Conservation (phyloP, 1,140 invertebrate species). For the Bombyx mandarina region DNA sequence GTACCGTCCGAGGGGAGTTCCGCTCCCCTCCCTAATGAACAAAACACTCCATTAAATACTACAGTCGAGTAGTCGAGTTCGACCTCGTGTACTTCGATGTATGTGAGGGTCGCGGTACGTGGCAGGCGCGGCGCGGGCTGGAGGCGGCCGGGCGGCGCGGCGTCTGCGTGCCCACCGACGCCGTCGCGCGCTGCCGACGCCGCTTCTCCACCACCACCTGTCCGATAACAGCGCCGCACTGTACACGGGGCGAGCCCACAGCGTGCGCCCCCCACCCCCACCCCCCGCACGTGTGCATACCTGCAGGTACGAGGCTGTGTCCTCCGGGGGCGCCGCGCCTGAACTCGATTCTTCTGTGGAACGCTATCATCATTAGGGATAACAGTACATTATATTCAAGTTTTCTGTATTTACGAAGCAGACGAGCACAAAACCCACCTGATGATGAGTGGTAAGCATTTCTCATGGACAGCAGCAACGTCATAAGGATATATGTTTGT, state of each 20-base stretch:
- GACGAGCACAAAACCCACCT: too few species aligned
- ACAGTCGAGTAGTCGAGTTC: neutral
- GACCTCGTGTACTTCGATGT: neutral
- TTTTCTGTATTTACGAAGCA: too few species aligned
- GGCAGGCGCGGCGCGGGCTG: conserved; percentile 4
- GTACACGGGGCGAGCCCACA: neutral
- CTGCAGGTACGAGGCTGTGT: conserved; percentile 7
- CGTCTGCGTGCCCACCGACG: conserved; percentile 3
- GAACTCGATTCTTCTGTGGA: too few species aligned
- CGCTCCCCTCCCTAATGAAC: neutral
- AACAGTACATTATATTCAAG: too few species aligned
- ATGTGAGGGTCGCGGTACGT: neutral
- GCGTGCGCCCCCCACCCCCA: neutral
- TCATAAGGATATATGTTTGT: too few species aligned
- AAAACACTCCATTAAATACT: neutral
- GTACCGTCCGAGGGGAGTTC: too few species aligned
- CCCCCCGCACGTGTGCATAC: neutral
- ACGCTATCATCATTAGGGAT: too few species aligned
- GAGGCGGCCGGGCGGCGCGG: conserved; percentile 8
- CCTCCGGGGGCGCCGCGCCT: neutral
- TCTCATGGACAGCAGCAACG: too few species aligned
- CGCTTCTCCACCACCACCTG: conserved; percentile 16
- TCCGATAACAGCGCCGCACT: too few species aligned
- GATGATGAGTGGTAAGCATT: too few species aligned
- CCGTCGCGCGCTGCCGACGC: conserved; percentile 1